Evolutionary conservation across 1,140 invertebrate species (phyloP).

Genomic region (Dreissena rostriformis): DNA sequence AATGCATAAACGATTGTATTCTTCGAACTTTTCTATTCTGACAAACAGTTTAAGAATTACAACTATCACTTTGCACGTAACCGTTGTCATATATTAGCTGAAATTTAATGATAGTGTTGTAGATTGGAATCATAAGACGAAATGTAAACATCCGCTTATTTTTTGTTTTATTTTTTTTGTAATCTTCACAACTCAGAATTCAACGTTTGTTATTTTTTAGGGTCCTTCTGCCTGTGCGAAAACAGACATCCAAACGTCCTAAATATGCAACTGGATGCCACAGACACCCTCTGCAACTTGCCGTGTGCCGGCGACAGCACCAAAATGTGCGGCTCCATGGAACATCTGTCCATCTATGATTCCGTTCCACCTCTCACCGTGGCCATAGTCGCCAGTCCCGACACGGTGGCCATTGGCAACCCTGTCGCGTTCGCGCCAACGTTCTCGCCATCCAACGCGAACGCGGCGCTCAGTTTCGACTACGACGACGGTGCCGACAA

Average conservation of each 20-base stretch:
- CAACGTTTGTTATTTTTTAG: background rate
- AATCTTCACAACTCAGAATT: background rate
- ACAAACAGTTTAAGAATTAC: background rate
- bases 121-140: background rate
- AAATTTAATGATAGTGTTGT: too few species aligned
- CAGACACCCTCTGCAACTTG: background rate
- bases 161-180: background rate
- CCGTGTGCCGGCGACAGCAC: background rate
- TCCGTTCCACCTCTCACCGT: constrained; percentile 6
- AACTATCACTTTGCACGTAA: too few species aligned
- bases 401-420: background rate
- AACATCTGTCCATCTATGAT: background rate
- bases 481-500: constrained; percentile 4
- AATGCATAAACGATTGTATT: background rate
- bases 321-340: constrained; percentile 6
- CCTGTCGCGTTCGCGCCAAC: background rate
- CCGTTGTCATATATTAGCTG: too few species aligned
- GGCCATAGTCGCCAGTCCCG: background rate
- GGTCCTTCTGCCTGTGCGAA: constrained; percentile 21
- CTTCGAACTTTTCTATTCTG: background rate
- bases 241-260: background rate
- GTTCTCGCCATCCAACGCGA: background rate
- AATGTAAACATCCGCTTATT: background rate
- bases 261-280: background rate
- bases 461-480: background rate